Evolutionary conservation across 35 echinoderm and acorn worm genomes (phyloP), one percentile per base, ranked within the genome.

Genomic region (Lytechinus pictus): DNA sequence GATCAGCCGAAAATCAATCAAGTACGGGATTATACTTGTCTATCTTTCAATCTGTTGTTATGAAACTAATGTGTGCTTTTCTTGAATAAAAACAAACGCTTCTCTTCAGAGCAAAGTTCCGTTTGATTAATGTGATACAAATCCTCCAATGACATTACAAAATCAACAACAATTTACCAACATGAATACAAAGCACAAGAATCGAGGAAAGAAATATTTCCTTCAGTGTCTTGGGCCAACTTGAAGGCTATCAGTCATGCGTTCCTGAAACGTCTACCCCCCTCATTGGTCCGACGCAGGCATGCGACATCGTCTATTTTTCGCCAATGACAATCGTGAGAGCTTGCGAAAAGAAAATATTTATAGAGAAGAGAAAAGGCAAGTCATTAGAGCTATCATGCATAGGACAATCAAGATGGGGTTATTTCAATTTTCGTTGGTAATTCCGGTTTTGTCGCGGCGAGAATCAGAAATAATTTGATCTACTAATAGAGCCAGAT

Each of bases 401-500:
- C 66, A 7, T 16, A 16, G 21, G n/a, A 79, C 66, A 90, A 54
- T 9, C 29, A 9, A 54, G 52, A 90, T 44, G 88, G 52, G 52
- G 52, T 90, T 51, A 90, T 44, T 90, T 90, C 88, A 90, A 90
- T 90, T 90, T 90, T 90, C 3, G 52, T 90, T 54, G 52, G 88
- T 90, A 90, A 90, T 90, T 54, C 88, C 88, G 52, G 2, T 90
- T 90, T 90, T 90, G 88, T 90, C 11, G 88, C 88, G 29, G 16
- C 16, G 24, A 33, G 66, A 90, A 54, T 44, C 8, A 52, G 28
- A 44, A 54, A 90, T 90, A 90, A 90, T 90, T 90, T 90, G 52
- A 54, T 53, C 57, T 54, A 27, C 52, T 93, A 93, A 93, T 93
- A 24, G 92, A n/a, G 92, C 92, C 92, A 93, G 92, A 93, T 54